phyloP scores from a whole-genome alignment of 2,797 vertebrate species.

The Capromys pilorides region DNA sequence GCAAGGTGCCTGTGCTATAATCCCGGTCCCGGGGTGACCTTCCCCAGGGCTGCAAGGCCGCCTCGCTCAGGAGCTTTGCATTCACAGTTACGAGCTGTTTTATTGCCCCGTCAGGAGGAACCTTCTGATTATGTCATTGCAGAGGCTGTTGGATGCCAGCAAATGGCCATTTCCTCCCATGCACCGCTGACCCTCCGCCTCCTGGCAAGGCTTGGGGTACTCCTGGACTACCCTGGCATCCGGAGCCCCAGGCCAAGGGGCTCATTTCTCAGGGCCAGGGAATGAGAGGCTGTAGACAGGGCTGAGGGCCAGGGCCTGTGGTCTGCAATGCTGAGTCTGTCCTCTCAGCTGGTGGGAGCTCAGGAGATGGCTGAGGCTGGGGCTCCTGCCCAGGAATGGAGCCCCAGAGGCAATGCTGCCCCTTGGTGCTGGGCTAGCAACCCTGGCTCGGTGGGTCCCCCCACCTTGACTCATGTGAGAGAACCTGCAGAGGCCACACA shows the following conservation, averaged over 20 bases:
- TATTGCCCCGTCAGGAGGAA: conserved; percentile 84
- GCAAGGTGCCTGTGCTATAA: not conserved
- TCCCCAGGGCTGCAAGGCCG: not conserved
- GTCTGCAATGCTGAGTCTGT: not conserved
- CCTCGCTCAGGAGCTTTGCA: conserved; percentile 72
- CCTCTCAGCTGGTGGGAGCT: not conserved
- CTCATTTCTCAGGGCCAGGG: conserved; percentile 84
- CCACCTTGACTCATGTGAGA: rapidly evolving
- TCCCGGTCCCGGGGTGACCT: conserved; percentile 52
- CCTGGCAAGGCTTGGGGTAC: conserved; percentile 77
- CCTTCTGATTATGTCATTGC: conserved; percentile 83
- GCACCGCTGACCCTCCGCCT: conserved; percentile 63
- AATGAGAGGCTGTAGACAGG: conserved; percentile 72
- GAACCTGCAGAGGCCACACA: not conserved
- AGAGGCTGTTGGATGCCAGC: conserved; percentile 79
- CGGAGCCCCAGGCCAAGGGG: conserved; percentile 70
- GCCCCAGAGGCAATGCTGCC: not conserved
- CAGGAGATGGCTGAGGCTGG: not conserved
- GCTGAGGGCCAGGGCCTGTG: rapidly evolving
- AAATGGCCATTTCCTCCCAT: conserved; percentile 61
- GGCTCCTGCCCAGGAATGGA: not conserved
- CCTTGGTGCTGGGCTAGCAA: not conserved
- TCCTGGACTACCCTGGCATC: conserved; percentile 69
- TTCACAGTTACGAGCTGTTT: conserved; percentile 70
- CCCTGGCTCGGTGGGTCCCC: rapidly evolving